Conservation (phyloP, 2,888 invertebrate species). For the Heliconius erato region DNA sequence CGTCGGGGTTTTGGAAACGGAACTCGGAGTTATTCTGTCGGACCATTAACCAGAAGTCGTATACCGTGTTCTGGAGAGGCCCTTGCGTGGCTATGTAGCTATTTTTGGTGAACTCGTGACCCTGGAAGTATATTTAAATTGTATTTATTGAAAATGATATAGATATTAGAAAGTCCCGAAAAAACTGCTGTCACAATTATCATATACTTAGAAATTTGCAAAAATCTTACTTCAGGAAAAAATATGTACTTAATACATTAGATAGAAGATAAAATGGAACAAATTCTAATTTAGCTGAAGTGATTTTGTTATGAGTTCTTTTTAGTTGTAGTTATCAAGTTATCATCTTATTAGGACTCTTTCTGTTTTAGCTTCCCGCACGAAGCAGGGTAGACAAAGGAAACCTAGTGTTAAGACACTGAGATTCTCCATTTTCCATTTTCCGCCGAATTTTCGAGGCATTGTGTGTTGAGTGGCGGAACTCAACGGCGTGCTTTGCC, state of each 20-base stretch:
- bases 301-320: too few species aligned
- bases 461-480: too few species aligned
- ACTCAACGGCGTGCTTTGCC: too few species aligned
- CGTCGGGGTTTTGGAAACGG: conserved; percentile 52
- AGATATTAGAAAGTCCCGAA: neutral
- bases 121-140: conserved; percentile 84
- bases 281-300: too few species aligned
- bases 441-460: too few species aligned
- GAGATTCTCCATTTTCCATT: too few species aligned
- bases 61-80: conserved; percentile 94
- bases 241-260: neutral
- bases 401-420: too few species aligned
- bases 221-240: neutral
- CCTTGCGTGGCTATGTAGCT: conserved; percentile 97
- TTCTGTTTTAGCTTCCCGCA: too few species aligned
- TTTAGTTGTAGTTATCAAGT: too few species aligned
- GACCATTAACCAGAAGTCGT: conserved; percentile 97
- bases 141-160: conserved; percentile 12
- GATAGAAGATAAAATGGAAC: too few species aligned
- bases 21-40: conserved; percentile 82
- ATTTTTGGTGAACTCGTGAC: conserved; percentile 94
- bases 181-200: neutral
- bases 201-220: neutral
- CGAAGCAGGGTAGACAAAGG: too few species aligned
- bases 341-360: too few species aligned